Base-by-base conservation (phyloP, 2,888 invertebrate species). In the Polydrusus tereticollis region DNA sequence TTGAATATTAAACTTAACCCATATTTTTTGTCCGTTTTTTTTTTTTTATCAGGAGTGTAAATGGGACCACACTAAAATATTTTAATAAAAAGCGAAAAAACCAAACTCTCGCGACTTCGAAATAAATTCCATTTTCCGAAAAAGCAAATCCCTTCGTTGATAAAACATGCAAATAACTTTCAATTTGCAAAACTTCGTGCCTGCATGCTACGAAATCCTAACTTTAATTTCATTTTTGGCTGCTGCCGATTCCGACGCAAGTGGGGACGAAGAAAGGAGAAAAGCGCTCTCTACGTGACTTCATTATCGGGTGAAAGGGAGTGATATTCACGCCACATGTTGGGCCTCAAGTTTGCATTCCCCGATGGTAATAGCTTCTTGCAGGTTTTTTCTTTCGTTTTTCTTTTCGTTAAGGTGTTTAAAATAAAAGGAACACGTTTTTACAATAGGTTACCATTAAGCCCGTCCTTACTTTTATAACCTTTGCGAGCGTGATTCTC, bases 101-200 rank as follows among this genome's bases (percentile, higher is more conserved):
- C 47, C 47, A 47, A 21, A 47, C n/a, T 16, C 6, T 55, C 16
- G 52, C 16, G 29, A 55, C 16, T 58, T 8, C 36, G 20, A 20
- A 38, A 36, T 58, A 59, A 43, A 59, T 26, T 26, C 41, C 23
- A 43, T 59, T 36, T 59, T 59, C 43, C 14, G 41, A 41, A 26
- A 59, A 41, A 59, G 59, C 52, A 59, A 59, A 63, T 36, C 47
- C 55, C 33, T 21, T 60, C 59, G 36, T 57, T 52, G 62, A 72
- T 63, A 72, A 72, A 68, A 72, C 68, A 72, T 72, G 72, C 72
- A 72, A 72, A 72, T 72, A 68, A 63, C 52, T 68, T 72, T 68
- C 72, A 72, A 68, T 72, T 72, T 72, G 62, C 23, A 67, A 72
- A 72, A 72, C 43, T 63, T 57, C 64, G 57, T 62, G 68, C 52